A percentile compares a stretch with the other conserved stretches of the same genome.
These are phyloP conservation scores for Luehdorfia chinensis DNA, from an alignment of 1,140 invertebrate species.

Conservation along the genomic window DNA sequence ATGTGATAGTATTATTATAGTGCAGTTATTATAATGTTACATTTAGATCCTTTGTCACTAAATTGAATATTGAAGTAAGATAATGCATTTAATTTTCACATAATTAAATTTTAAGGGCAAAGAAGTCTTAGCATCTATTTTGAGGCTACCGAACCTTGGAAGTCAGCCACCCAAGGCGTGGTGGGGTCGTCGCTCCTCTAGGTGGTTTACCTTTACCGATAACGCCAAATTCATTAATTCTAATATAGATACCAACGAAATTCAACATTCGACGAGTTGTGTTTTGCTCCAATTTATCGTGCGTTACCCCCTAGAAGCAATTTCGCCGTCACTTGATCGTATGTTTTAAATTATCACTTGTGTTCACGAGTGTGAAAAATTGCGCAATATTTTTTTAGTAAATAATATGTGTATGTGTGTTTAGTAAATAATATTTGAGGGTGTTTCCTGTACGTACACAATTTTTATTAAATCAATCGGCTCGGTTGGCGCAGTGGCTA, in stretches of 20 bases:
- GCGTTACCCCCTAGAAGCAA: constrained; percentile 27
- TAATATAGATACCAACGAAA: constrained; percentile 23
- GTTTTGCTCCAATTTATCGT: constrained; percentile 40
- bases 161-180: background rate
- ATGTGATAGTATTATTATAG: too few species aligned
- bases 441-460: too few species aligned
- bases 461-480: too few species aligned
- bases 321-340: constrained; percentile 20
- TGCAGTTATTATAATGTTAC: too few species aligned
- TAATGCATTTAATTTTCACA: too few species aligned
- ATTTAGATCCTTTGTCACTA: too few species aligned
- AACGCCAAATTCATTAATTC: constrained; percentile 28
- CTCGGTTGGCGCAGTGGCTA: too few species aligned
- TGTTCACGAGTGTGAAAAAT: background rate
- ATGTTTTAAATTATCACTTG: background rate
- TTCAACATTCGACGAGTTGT: constrained; percentile 28
- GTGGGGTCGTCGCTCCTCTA: constrained; percentile 14
- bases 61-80: too few species aligned
- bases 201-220: constrained; percentile 32
- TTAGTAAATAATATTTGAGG: too few species aligned
- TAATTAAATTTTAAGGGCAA: background rate
- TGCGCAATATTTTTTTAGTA: background rate
- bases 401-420: too few species aligned
- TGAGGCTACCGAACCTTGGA: constrained; percentile 7
- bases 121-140: background rate